These are phyloP conservation scores for Stenotaenia linearis DNA, from an alignment of 2,888 invertebrate species.

Conservation along the genomic window DNA sequence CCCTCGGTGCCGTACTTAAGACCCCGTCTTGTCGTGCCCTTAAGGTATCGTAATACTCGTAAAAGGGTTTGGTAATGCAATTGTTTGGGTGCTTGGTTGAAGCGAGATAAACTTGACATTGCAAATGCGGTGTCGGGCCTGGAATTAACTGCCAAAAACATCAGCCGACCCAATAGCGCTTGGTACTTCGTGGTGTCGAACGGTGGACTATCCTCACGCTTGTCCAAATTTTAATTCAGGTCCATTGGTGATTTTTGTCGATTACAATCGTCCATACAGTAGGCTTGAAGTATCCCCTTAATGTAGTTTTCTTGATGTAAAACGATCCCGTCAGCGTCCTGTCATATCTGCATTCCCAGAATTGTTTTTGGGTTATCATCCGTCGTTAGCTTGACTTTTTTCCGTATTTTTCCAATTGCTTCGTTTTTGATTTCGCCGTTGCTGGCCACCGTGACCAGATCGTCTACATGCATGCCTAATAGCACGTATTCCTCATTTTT, in stretches of 20 bases:
- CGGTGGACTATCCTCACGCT: neutral
- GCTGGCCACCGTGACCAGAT: neutral
- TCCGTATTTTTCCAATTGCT: neutral
- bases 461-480: neutral
- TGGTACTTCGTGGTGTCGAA: neutral
- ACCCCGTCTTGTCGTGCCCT: neutral
- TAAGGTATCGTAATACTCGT: neutral
- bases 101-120: neutral
- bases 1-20: neutral
- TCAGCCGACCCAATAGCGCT: neutral
- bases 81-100: neutral
- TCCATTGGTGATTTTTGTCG: neutral
- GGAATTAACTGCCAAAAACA: neutral
- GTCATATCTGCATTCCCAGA: neutral
- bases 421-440: neutral
- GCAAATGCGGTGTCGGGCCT: neutral
- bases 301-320: neutral
- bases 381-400: neutral
- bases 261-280: neutral
- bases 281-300: neutral
- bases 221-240: neutral
- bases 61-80: neutral
- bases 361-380: neutral
- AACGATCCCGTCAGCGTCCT: neutral
- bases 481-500: neutral